Evolutionary conservation across 2,888 invertebrate species (phyloP).

Genomic region (Apoda limacodes): DNA sequence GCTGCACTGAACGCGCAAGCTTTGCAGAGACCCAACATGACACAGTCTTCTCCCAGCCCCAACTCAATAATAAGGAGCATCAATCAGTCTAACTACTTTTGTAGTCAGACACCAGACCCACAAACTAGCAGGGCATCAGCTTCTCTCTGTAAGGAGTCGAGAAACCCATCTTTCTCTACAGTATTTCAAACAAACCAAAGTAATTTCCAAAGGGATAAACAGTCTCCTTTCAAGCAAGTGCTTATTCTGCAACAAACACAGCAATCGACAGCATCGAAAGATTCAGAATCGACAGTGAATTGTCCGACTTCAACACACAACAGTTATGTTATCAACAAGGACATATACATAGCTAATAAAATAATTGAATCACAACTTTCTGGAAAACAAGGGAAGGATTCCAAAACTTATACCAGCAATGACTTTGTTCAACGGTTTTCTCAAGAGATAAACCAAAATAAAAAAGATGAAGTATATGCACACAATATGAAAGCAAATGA

Average conservation of each 20-base stretch:
- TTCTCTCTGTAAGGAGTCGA: constrained; percentile 23
- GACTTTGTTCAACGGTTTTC: constrained; percentile 29
- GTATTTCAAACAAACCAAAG: background rate
- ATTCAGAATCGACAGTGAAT: constrained; percentile 11
- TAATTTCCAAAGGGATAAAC: constrained; percentile 18
- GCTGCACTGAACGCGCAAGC: constrained; percentile 38
- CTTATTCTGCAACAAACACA: constrained; percentile 35
- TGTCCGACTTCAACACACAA: constrained; percentile 15
- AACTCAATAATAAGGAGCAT: constrained; percentile 57
- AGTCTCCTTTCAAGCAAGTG: constrained; percentile 37
- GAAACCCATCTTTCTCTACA: background rate
- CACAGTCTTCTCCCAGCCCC: constrained; percentile 60
- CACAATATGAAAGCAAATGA: constrained; percentile 26
- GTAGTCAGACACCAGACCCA: constrained; percentile 37
- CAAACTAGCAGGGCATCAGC: constrained; percentile 21
- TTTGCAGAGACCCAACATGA: constrained; percentile 41
- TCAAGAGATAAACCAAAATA: constrained; percentile 25
- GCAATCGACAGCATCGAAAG: constrained; percentile 18
- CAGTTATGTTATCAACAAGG: constrained; percentile 24
- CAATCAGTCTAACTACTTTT: constrained; percentile 59
- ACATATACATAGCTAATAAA: constrained; percentile 20
- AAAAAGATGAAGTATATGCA: constrained; percentile 22
- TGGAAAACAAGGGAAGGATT: constrained; percentile 32
- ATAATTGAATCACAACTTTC: constrained; percentile 15
- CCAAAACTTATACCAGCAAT: constrained; percentile 39